Conservation (phyloP, 2,113 vertebrate species). For the Sapayoa aenigma region DNA sequence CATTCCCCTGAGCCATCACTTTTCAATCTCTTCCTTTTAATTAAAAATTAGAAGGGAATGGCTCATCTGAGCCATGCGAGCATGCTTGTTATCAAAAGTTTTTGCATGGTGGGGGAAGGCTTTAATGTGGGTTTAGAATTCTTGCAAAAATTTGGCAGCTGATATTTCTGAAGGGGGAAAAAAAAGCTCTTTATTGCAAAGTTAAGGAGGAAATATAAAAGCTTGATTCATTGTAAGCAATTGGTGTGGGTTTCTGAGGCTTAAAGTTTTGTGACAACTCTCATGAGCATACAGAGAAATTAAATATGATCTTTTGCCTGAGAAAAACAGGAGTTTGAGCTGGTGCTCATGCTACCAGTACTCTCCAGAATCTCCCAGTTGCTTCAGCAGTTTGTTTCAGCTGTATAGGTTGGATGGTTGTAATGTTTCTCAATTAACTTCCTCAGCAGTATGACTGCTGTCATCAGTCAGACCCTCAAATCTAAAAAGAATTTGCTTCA, state of each 20-base stretch:
- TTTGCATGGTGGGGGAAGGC: neutral
- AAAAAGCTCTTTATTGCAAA: slow-evolving; percentile 31
- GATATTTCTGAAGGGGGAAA: neutral
- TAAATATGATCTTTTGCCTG: neutral
- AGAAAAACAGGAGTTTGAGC: neutral
- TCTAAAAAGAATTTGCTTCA: neutral
- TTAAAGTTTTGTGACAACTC: slow-evolving; percentile 6
- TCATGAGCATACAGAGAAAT: neutral
- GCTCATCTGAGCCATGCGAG: neutral
- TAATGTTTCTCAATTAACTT: neutral
- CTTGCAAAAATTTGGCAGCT: slow-evolving; percentile 28
- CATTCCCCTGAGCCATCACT: slow-evolving; percentile 47
- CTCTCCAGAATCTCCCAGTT: neutral
- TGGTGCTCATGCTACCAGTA: neutral
- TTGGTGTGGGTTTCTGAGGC: slow-evolving; percentile 22
- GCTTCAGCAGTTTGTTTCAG: neutral
- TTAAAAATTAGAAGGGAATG: neutral
- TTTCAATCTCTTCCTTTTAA: slow-evolving; percentile 41
- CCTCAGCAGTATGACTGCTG: neutral
- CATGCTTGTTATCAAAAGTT: slow-evolving; percentile 28
- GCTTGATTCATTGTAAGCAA: slow-evolving; percentile 17
- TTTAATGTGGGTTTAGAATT: slow-evolving; percentile 56
- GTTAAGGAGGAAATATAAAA: slow-evolving; percentile 37
- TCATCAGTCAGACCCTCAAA: neutral
- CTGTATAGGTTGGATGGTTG: neutral